phyloP scores from a whole-genome alignment of 2,797 vertebrate species.

The Diglossa cyanea region DNA sequence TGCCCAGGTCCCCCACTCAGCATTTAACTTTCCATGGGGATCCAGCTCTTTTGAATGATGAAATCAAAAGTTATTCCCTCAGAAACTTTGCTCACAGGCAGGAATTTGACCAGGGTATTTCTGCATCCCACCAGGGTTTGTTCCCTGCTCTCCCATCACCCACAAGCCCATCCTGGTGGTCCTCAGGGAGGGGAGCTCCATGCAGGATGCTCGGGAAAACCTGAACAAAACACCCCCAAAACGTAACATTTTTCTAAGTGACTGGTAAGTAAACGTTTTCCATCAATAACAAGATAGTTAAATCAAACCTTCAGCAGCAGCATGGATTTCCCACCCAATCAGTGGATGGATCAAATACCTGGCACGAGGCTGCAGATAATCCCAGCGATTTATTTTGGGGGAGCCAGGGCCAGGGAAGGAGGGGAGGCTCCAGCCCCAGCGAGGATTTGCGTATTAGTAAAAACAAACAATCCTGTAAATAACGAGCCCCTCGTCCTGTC shows the following conservation, averaged over 20 bases:
- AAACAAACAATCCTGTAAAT: slow-evolving; percentile 95
- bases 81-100: background rate
- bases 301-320: slow-evolving; percentile 62
- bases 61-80: background rate
- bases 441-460: slow-evolving; percentile 84
- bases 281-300: slow-evolving; percentile 56
- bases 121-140: background rate
- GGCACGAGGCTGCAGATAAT: slow-evolving; percentile 53
- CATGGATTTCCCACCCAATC: slow-evolving; percentile 67
- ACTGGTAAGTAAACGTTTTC: background rate
- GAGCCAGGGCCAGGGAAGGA: slow-evolving; percentile 62
- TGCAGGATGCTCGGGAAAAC: rapidly evolving
- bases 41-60: background rate
- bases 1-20: background rate
- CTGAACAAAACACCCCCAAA: background rate
- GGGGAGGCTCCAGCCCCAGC: background rate
- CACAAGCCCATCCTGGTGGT: background rate
- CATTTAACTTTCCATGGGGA: background rate
- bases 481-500: slow-evolving; percentile 89
- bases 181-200: rapidly evolving
- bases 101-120: background rate
- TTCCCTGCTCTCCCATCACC: background rate
- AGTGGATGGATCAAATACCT: slow-evolving; percentile 54
- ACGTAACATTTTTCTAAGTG: background rate
- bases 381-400: slow-evolving; percentile 54